Evolutionary conservation across 1,140 invertebrate species (phyloP), one percentile per base, ranked within the genome.

Genomic region (Pentalonia nigronervosa): DNA sequence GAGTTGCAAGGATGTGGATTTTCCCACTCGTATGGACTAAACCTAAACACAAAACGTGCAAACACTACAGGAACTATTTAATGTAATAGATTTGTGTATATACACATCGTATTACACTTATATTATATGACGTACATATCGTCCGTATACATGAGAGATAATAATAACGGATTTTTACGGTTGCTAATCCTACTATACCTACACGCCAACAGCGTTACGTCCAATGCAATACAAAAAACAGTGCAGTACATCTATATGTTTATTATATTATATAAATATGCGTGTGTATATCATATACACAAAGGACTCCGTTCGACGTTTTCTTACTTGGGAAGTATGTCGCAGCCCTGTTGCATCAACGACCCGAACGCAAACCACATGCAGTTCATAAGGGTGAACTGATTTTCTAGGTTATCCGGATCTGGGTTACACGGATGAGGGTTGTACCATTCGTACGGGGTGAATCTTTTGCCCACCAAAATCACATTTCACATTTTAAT

Each of bases 331-430:
- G 98, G 98, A 95, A 98, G 96, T 95, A 98, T 97, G 95, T 98
- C 97, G 96, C 97, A 98, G 94, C 98, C 97, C 96, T 98, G 98
- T 95, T 98, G 98, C 98, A 99, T 98, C 94, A 99, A 96, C n/a
- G 98, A 98, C 94, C 98, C 98, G 94, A 99, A 98, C 91, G 98
- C 98, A 96, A 99, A 99, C 98, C 98, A 99, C 95, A 99, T 97
- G 95, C 98, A 98, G 96, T 99, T 99, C 94, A 98, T 96, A 60
- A 99, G 96, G 89, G 97, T 98, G 95, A 99, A 99, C 95, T 98
- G 97, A 95, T 98, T 99, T 95, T 98, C 97, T 95, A 97, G 96
- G 94, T 97, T 97, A 95, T 96, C 97, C 95, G 96, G 96, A 95
- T 97, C 97, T 94, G 96, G 97, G 94, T 98, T 97, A 95, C 97